phyloP scores from a whole-genome alignment of 2,888 invertebrate species.

The Eupithecia exiguata region DNA sequence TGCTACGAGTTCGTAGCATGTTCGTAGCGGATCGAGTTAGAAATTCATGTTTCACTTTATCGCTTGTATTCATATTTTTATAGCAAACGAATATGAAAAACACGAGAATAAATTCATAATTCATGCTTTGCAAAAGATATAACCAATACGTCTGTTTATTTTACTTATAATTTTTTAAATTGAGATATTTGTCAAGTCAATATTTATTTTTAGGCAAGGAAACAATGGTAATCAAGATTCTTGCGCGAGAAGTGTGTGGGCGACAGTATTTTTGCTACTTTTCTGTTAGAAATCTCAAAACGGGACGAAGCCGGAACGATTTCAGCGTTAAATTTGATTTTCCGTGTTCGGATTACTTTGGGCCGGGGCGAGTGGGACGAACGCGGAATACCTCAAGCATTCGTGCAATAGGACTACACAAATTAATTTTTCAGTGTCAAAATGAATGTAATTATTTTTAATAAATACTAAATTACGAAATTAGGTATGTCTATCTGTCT shows the following conservation, averaged over 20 bases:
- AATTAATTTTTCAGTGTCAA: not conserved
- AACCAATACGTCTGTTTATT: not conserved
- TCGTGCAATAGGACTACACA: not conserved
- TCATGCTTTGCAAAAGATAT: not conserved
- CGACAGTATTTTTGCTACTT: too few relatives aligned
- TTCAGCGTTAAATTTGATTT: too few relatives aligned
- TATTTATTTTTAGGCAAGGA: not conserved
- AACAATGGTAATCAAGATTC: too few relatives aligned
- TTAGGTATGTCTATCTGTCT: not conserved
- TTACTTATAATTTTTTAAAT: not conserved
- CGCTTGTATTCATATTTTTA: not conserved
- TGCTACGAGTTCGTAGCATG: not conserved
- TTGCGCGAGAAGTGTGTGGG: too few relatives aligned
- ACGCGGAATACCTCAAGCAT: too few relatives aligned
- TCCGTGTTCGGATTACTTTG: too few relatives aligned
- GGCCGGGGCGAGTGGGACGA: too few relatives aligned
- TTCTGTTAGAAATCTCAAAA: too few relatives aligned
- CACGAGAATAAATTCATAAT: not conserved
- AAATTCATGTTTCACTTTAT: not conserved
- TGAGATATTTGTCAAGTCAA: not conserved
- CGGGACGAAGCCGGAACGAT: too few relatives aligned
- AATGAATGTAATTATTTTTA: not conserved
- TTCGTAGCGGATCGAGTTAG: not conserved
- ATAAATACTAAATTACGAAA: not conserved
- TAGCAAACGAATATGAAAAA: not conserved